phyloP scores from a whole-genome alignment of 2,113 vertebrate species.

The Chauna torquata region DNA sequence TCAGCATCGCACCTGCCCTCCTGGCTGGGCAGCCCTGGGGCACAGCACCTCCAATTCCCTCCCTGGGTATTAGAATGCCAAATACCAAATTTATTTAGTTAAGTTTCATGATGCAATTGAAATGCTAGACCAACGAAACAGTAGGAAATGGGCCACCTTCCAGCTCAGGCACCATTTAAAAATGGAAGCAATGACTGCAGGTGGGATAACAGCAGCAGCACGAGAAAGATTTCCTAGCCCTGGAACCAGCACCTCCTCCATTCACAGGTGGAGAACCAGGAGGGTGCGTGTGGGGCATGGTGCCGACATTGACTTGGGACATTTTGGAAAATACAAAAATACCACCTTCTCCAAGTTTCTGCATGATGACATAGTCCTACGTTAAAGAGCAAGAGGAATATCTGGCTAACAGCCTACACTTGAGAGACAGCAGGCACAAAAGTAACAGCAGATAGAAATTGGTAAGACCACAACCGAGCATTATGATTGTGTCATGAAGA shows the following conservation, averaged over 20 bases:
- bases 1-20: background rate
- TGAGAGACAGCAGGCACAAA: background rate
- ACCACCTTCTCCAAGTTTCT: background rate
- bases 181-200: background rate
- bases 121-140: background rate
- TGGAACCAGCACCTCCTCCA: background rate
- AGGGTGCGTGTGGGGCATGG: background rate
- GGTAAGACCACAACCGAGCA: background rate
- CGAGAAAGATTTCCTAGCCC: background rate
- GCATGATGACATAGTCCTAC: background rate
- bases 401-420: background rate
- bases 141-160: background rate
- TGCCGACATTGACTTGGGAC: background rate
- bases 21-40: background rate
- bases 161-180: background rate
- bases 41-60: background rate
- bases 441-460: background rate
- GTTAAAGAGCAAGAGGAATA: background rate
- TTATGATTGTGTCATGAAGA: rapidly evolving
- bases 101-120: background rate
- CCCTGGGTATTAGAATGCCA: background rate
- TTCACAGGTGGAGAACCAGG: background rate
- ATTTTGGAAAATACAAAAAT: background rate
- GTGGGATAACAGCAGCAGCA: background rate
- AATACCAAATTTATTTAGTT: background rate